These are phyloP conservation scores for Meta bourneti DNA, from an alignment of 2,888 invertebrate genomes.

Conservation along the genomic window DNA sequence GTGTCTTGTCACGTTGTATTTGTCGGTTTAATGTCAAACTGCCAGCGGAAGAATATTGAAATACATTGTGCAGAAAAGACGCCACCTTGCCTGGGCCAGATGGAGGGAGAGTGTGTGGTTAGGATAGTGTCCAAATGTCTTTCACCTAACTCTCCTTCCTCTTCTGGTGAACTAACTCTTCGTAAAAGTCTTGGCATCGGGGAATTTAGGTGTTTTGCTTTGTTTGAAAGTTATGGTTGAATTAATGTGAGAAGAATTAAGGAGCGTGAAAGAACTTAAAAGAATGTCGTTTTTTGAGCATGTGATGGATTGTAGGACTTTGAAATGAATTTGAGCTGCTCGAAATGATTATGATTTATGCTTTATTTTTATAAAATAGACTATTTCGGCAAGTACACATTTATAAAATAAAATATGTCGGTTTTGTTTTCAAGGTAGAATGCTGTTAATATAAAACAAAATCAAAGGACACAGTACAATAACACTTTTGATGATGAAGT, in stretches of 20 bases:
- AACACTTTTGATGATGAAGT: no score
- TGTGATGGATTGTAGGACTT: background rate
- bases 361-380: no score
- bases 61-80: constrained; percentile 44
- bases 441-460: no score
- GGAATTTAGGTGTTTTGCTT: background rate
- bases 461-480: no score
- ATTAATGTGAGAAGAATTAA: background rate
- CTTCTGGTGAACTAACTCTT: no score
- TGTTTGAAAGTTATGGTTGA: background rate
- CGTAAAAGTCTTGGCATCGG: background rate
- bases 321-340: no score
- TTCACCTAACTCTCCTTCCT: background rate
- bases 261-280: background rate
- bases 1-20: constrained; percentile 49
- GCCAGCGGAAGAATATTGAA: constrained; percentile 2
- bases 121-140: background rate
- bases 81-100: constrained; percentile 11
- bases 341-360: no score
- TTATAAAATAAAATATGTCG: no score
- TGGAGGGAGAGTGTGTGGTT: background rate
- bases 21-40: constrained; percentile 58
- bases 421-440: no score
- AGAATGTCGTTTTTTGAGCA: background rate
- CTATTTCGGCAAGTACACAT: no score